phyloP scores from a whole-genome alignment of 92 coral and sea anemone genomes.

The Muricea muricata region DNA sequence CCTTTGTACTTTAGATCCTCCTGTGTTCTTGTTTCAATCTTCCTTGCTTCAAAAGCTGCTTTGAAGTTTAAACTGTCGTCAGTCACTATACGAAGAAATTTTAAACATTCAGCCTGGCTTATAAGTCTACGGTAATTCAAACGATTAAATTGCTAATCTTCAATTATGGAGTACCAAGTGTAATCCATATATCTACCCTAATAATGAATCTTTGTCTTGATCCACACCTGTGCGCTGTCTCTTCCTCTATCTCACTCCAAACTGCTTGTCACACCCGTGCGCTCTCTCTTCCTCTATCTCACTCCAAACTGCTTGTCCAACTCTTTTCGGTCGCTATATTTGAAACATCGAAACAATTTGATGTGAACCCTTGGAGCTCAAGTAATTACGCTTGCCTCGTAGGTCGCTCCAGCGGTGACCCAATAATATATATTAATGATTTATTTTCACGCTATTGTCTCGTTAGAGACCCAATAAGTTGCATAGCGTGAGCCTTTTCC shows the following conservation, averaged over 20 bases:
- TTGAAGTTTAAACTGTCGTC: not conserved
- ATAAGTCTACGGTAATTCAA: not conserved
- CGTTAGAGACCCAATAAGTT: slow-evolving; percentile 29
- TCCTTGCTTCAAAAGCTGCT: too few species aligned
- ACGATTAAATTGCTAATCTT: not conserved
- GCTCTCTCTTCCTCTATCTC: not conserved
- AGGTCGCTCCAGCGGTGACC: slow-evolving; percentile 10
- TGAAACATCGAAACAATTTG: slow-evolving; percentile 19
- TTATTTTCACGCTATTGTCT: slow-evolving; percentile 47
- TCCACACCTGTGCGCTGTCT: not conserved
- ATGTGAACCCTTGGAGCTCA: slow-evolving; percentile 10
- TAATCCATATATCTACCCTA: not conserved
- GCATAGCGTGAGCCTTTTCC: slow-evolving; percentile 42
- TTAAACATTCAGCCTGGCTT: not conserved
- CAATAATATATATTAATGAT: slow-evolving; percentile 46
- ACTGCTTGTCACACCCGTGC: not conserved
- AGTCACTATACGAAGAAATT: not conserved
- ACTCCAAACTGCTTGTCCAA: not conserved
- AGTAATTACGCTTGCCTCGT: slow-evolving; percentile 23
- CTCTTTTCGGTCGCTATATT: not conserved
- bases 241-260: not conserved
- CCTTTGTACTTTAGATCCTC: too few species aligned
- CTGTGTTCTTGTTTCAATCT: too few species aligned
- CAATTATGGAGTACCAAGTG: not conserved
- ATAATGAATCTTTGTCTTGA: not conserved